phyloP scores from a whole-genome alignment of 2,113 vertebrate genomes.

The Forbesichthys agassizii region DNA sequence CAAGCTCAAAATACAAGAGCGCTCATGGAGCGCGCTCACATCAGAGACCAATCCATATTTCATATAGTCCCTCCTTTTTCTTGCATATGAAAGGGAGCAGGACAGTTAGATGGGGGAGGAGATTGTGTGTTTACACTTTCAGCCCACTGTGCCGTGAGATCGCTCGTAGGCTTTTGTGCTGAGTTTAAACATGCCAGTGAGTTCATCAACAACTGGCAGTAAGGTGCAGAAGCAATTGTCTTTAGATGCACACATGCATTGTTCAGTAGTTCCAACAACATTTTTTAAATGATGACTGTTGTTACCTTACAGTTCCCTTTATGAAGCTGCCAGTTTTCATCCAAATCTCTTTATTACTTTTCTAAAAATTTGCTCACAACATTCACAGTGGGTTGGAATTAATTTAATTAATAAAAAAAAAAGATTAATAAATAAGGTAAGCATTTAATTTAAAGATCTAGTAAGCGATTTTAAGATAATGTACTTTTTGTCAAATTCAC shows the following conservation, averaged over 20 bases:
- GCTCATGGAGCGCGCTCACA: slow-evolving; percentile 46
- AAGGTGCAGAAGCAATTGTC: slow-evolving; percentile 24
- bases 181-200: not conserved
- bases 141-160: slow-evolving; percentile 28
- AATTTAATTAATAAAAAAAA: too few relatives aligned
- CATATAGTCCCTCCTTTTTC: slow-evolving; percentile 55
- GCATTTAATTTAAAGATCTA: too few relatives aligned
- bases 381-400: too few relatives aligned
- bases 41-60: slow-evolving; percentile 59
- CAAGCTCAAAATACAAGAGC: slow-evolving; percentile 49
- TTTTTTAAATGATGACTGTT: slow-evolving; percentile 48
- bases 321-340: too few relatives aligned
- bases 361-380: too few relatives aligned
- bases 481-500: too few relatives aligned
- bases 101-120: slow-evolving; percentile 14
- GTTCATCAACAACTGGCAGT: slow-evolving; percentile 26
- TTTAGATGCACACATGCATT: slow-evolving; percentile 51
- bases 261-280: slow-evolving; percentile 54
- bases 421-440: too few relatives aligned
- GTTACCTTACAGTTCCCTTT: slow-evolving; percentile 16
- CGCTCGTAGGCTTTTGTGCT: slow-evolving; percentile 10
- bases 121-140: too few relatives aligned
- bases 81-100: slow-evolving; percentile 43
- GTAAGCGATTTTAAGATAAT: too few relatives aligned
- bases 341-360: not conserved